Base-by-base conservation (phyloP, 2,113 vertebrate species). In the Daboia siamensis region DNA sequence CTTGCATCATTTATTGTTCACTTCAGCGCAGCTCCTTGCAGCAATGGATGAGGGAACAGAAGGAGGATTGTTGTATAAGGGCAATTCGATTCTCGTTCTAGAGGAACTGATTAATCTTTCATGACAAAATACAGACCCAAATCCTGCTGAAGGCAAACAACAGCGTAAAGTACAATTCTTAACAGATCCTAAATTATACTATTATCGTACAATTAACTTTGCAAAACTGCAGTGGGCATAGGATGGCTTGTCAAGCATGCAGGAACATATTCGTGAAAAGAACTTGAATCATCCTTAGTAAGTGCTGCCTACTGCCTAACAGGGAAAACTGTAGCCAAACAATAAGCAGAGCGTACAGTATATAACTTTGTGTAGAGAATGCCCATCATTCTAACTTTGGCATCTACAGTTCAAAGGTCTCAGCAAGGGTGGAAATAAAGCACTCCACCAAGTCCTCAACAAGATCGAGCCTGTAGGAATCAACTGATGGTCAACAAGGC, bases 91-190 rank as follows among this genome's bases (percentile, higher is more conserved):
- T 88, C 86, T 20, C 24, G 48, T 92, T 74, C 91, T 51, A 69
- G 86, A 51, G 4, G 4, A 44, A 24, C 69, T 21, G 29, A 56
- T 46, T n/a, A 52, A 64, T 39, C 33, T 88, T 69, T 56, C 61
- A 74, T 88, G 51, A 92, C 69, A 55, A 92, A 92, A 92, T 88
- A 92, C 86, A 55, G 51, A 88, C 11, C 86, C 86, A 80, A 88
- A 74, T 74, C 86, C 59, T 46, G 23, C 57, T 92, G 20, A 92
- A 88, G 51, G 29, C 26, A 74, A 74, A 88, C 59, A 64, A 87
- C 54, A 56, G 48, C 13, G 21, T 44, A 87, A 55, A 44, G 7
- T 5, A 44, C 20, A 87, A 69, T 88, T 91, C 87, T 21, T 87
- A 74, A 21, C 59, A 46, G 57, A 69, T 55, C 39, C 59, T 74